Conservation (phyloP, 2,797 vertebrate species). For the Peromyscus nudipes region DNA sequence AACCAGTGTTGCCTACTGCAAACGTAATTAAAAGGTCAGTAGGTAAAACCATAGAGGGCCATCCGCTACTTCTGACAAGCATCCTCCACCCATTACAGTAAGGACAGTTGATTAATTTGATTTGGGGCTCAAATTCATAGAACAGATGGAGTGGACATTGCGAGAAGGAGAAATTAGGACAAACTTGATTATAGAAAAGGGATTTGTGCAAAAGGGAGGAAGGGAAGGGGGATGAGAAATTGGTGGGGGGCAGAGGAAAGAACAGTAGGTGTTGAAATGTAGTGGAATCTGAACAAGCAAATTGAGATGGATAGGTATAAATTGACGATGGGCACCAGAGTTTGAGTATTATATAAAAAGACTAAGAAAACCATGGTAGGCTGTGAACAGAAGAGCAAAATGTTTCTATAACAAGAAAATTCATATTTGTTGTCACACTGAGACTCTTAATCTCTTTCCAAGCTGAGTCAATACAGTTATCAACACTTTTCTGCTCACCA, state of each 20-base stretch:
- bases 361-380: constrained; percentile 44
- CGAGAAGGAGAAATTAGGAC: background rate
- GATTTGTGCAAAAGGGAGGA: background rate
- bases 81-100: background rate
- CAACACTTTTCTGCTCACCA: constrained; percentile 77
- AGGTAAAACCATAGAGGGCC: background rate
- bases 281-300: constrained; percentile 16
- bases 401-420: constrained; percentile 79
- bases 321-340: background rate
- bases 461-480: constrained; percentile 82
- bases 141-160: background rate
- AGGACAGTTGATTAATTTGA: background rate
- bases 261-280: background rate
- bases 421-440: constrained; percentile 78
- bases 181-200: constrained; percentile 28
- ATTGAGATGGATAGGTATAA: constrained; percentile 9
- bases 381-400: constrained; percentile 64
- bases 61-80: background rate
- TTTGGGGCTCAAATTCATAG: constrained; percentile 20
- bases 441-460: constrained; percentile 82
- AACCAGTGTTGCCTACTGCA: background rate
- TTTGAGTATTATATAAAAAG: constrained; percentile 53
- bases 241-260: background rate
- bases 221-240: background rate
- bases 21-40: background rate